phyloP scores from a whole-genome alignment of 2,888 invertebrate genomes.

The Eupithecia tripunctaria region DNA sequence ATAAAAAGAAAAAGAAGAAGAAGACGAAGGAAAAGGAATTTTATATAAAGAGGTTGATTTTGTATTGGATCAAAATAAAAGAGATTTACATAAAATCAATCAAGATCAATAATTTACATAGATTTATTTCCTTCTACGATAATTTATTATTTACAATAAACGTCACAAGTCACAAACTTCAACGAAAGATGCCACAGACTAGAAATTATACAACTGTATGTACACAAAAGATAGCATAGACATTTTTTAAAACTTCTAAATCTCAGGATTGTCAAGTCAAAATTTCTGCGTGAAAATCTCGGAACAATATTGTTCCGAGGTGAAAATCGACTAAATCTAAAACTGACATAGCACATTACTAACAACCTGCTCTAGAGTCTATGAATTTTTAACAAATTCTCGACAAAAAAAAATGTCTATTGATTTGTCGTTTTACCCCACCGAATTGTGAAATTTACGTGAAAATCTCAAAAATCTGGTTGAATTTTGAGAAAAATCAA shows the following conservation, averaged over 20 bases:
- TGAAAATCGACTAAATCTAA: conserved; percentile 3
- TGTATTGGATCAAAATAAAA: no score
- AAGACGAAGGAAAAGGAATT: no score
- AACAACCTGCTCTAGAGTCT: not conserved
- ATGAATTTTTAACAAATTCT: conserved; percentile 10
- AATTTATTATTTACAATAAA: no score
- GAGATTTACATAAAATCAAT: no score
- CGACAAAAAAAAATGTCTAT: conserved; percentile 68
- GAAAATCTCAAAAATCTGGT: conserved; percentile 59
- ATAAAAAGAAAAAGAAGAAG: no score
- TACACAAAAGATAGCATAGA: not conserved
- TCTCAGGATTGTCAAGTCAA: not conserved
- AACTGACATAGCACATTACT: not conserved
- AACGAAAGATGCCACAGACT: not conserved
- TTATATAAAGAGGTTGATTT: no score
- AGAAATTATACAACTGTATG: not conserved
- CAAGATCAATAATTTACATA: no score
- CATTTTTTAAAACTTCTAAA: not conserved
- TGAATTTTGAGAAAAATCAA: conserved; percentile 57
- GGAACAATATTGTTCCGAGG: no score
- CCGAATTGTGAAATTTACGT: conserved; percentile 72
- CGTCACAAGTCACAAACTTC: no score
- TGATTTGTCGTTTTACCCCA: conserved; percentile 80
- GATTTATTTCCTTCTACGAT: no score
- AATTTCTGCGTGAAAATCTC: not conserved